phyloP scores from a whole-genome alignment of 2,113 vertebrate genomes.

The Falco punctatus region DNA sequence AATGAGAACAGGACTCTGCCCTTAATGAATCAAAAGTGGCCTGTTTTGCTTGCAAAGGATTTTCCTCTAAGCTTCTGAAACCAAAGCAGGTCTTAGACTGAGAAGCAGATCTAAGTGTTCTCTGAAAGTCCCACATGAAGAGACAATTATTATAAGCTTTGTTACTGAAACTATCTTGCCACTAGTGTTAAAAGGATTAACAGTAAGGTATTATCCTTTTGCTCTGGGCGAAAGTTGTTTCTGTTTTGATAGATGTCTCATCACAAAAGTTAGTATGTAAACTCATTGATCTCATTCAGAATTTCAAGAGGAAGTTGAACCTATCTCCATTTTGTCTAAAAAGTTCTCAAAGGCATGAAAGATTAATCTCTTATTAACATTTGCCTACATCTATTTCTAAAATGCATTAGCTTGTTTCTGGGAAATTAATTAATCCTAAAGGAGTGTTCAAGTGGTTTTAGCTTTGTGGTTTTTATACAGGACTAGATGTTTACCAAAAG shows the following conservation, averaged over 20 bases:
- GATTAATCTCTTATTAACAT: constrained; percentile 62
- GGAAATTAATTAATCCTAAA: constrained; percentile 63
- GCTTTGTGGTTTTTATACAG: background rate
- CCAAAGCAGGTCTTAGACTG: background rate
- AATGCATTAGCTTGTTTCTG: constrained; percentile 42
- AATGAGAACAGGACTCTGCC: background rate
- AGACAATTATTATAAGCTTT: background rate
- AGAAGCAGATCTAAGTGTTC: background rate
- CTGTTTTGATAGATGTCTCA: background rate
- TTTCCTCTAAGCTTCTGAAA: background rate
- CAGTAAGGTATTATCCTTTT: background rate
- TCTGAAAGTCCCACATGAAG: background rate
- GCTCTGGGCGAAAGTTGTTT: background rate
- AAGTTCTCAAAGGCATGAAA: constrained; percentile 39
- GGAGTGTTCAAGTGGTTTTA: constrained; percentile 39
- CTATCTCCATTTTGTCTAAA: constrained; percentile 13
- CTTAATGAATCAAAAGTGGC: background rate
- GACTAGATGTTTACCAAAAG: background rate
- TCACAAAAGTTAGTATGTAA: background rate
- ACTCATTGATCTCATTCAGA: background rate
- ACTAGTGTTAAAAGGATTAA: background rate
- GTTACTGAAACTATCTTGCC: background rate
- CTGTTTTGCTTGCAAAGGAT: background rate
- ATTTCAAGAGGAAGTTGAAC: constrained; percentile 11
- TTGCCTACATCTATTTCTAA: constrained; percentile 54